Base-by-base conservation (phyloP, 2,888 invertebrate genomes). In the Sesamia inferens region DNA sequence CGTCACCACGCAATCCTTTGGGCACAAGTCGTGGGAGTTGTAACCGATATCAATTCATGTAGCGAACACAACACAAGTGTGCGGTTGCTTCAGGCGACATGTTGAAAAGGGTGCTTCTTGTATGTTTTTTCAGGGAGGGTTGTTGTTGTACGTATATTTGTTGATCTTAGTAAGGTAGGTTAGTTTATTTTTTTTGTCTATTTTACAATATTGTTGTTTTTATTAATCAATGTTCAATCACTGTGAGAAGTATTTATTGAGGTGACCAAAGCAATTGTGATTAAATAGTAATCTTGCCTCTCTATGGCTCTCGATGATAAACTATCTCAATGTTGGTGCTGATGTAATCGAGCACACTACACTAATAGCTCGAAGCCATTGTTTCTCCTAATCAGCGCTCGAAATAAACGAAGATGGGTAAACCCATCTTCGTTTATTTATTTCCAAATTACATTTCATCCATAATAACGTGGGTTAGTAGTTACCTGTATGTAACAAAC, bases 1-100 rank as follows among this genome's bases (percentile, higher is more conserved):
- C 78, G 48, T 7, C 0, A 73, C 73, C 73, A 73, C 51, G 39
- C 78, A 78, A 81, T 74, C 82, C 80, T 81, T 78, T 70, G 71
- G 61, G 67, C 42, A 13, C 61, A 70, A 61, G 22, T 77, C 78
- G 78, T 78, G 79, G 73, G 79, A 80, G 81, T 19, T 24, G 81
- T 44, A 59, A 77, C 68, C 14, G 76, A 76, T 76, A 79, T 54
- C 47, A 39, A n/a, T 68, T 47, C 42, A 70, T 70, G 57, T 13
- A 51, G 19, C 66, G 16, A 71, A 71, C 55, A 48, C 54, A 16
- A 19, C 24, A 24, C 68, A 57, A 70, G 55, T 68, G 64, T 74
- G 57, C 59, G 68, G 66, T 48, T 66, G 82, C 80, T 81, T 54
- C 64, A 59, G 80, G 80, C 80, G 16, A 19, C 42, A 51, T 2